Base-by-base conservation (phyloP, 2,113 vertebrate species). In the Hemibagrus wyckioides region DNA sequence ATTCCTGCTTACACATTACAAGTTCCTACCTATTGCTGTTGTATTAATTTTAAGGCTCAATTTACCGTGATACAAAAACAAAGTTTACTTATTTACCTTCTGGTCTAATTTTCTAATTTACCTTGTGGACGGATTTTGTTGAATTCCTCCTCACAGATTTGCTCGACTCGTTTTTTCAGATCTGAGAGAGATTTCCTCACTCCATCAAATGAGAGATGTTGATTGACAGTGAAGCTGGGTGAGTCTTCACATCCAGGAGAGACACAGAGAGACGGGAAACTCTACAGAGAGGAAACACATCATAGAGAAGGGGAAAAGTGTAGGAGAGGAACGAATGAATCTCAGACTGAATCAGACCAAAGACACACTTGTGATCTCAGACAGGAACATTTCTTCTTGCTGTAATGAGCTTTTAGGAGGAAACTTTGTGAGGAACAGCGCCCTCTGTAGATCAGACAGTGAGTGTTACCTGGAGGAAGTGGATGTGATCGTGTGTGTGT, bases 401-500 rank as follows among this genome's bases (percentile, higher is more conserved):
- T 65, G 61, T 65, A 65, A 65, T 65, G 61, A 65, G 13, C 30
- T 65, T 65, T 65, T 14, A 30, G 63, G n/a, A 65, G n/a, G 15
- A 69, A 69, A 69, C 63, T 65, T 30, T 65, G 63, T 65, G 63
- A 30, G 63, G 63, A 30, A 65, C 63, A 65, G 63, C n/a, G 1
- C 11, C n/a, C 63, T 65, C 63, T 65, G 63, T 65, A 65, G 63
- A 65, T 65, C 63, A 30, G 28, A 65, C n/a, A 33, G 30, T 67
- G 61, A n/a, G 50, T 30, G 36, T 85, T 88, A 89, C 88, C 86
- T 85, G 76, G 8, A 87, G 76, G 83, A 90, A 90, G 23, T 87
- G 76, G 52, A 85, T 80, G 82, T 91, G 54, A 81, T 90, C 77
- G 6, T 86, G 80, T 87, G 84, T 87, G 80, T 83, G 69, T 52